These are phyloP conservation scores for Oligia latruncula DNA, from an alignment of 2,888 invertebrate genomes.

Conservation along the genomic window DNA sequence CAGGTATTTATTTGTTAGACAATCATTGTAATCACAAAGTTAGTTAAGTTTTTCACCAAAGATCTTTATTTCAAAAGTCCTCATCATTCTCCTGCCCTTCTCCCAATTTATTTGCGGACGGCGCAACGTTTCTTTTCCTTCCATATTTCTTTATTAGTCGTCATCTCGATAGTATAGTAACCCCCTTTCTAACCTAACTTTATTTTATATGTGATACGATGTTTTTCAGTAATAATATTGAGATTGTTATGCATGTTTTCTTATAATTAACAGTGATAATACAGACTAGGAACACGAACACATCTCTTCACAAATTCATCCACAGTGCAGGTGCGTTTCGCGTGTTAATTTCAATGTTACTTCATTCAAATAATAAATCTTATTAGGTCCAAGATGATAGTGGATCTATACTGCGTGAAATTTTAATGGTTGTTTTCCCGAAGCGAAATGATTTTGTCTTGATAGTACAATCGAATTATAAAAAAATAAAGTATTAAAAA, in stretches of 20 bases:
- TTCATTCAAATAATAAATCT: not conserved
- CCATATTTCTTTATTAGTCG: not conserved
- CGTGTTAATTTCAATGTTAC: not conserved
- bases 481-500: too few relatives aligned
- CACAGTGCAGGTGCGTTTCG: slow-evolving; percentile 32
- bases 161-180: not conserved
- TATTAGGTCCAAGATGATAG: not conserved
- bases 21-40: not conserved
- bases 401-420: too few relatives aligned
- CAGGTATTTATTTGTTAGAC: not conserved
- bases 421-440: too few relatives aligned
- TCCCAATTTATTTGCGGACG: not conserved
- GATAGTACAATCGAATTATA: too few relatives aligned
- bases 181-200: not conserved
- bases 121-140: not conserved
- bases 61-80: not conserved
- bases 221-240: not conserved
- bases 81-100: not conserved
- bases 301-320: not conserved
- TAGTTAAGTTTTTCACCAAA: not conserved
- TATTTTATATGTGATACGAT: not conserved
- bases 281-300: slow-evolving; percentile 51
- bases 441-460: too few relatives aligned
- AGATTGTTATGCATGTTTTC: not conserved
- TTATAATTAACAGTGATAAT: slow-evolving; percentile 31